These are phyloP conservation scores for Paraescarpia echinospica DNA, from an alignment of 1,140 invertebrate genomes.

Conservation along the genomic window DNA sequence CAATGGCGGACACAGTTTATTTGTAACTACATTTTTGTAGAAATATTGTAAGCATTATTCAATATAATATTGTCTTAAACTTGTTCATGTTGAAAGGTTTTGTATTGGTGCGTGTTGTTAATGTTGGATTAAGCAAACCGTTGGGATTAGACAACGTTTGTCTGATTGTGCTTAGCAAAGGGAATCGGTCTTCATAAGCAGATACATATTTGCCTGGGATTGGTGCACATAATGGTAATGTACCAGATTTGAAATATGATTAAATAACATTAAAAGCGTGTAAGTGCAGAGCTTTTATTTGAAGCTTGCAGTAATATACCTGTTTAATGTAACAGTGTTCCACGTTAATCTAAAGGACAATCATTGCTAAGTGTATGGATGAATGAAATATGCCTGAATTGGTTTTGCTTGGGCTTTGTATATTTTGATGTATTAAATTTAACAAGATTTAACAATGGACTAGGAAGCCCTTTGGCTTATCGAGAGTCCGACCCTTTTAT, in stretches of 20 bases:
- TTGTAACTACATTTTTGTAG: constrained; percentile 1
- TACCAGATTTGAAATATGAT: neutral
- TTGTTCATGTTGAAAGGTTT: neutral
- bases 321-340: neutral
- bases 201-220: neutral
- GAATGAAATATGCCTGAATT: too few relatives aligned
- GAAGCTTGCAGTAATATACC: neutral
- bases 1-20: neutral
- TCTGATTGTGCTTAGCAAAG: neutral
- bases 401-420: too few relatives aligned
- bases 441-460: too few relatives aligned
- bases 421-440: too few relatives aligned
- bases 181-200: neutral
- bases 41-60: neutral
- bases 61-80: neutral
- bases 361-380: too few relatives aligned
- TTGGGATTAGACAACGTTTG: neutral
- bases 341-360: neutral
- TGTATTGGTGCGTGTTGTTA: neutral
- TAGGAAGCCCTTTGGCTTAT: too few relatives aligned
- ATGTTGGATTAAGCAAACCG: neutral
- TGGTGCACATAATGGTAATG: neutral
- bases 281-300: neutral
- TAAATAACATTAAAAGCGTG: neutral
- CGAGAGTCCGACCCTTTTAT: too few relatives aligned